phyloP scores from a whole-genome alignment of 2,113 vertebrate genomes.

The Formicarius rufipectus region DNA sequence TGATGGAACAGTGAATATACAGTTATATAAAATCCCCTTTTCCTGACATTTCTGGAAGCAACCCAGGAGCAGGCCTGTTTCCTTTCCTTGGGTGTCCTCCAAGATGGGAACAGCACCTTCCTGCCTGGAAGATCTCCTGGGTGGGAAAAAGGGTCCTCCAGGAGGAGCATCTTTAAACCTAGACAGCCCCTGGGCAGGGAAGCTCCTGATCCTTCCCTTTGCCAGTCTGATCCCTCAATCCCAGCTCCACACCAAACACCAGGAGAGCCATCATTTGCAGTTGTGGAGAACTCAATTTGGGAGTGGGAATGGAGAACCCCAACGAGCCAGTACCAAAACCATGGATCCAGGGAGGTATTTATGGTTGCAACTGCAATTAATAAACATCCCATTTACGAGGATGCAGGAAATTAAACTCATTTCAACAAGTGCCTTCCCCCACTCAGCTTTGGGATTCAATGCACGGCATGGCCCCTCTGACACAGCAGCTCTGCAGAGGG shows the following conservation, averaged over 20 bases:
- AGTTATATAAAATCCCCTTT: neutral
- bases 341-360: fast-evolving
- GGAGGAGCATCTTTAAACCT: neutral
- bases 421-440: neutral
- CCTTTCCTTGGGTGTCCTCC: fast-evolving
- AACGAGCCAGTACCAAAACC: fast-evolving
- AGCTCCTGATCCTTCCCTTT: neutral
- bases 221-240: neutral
- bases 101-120: neutral
- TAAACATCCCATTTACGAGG: fast-evolving
- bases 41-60: neutral
- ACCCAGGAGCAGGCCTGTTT: neutral
- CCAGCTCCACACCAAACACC: neutral
- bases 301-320: neutral
- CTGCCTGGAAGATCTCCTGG: neutral
- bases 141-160: neutral
- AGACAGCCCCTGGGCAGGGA: neutral
- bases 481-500: fast-evolving
- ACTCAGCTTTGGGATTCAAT: fast-evolving
- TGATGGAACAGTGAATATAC: neutral
- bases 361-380: fast-evolving
- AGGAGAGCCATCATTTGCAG: neutral
- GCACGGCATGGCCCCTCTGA: fast-evolving
- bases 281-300: neutral
- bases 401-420: neutral